Conservation (phyloP, 2,888 invertebrate genomes). For the Acanthopleura granulata region DNA sequence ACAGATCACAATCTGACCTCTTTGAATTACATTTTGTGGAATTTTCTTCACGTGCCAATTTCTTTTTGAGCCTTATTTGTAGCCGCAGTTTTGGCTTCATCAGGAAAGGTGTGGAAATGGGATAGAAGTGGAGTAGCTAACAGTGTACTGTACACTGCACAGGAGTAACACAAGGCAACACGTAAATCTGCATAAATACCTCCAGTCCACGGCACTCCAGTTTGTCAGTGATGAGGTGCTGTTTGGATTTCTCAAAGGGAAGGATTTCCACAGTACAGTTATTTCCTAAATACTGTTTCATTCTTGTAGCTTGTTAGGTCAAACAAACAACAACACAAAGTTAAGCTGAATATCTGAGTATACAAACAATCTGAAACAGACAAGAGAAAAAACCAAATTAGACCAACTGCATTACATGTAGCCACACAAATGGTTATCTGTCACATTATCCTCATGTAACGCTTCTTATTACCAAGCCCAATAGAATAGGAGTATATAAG, state of each 20-base stretch:
- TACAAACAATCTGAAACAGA: conserved; percentile 59
- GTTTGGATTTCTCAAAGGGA: conserved; percentile 41
- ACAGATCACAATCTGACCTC: too few relatives aligned
- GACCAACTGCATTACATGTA: neutral
- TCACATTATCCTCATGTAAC: too few relatives aligned
- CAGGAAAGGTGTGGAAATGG: too few relatives aligned
- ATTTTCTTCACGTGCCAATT: too few relatives aligned
- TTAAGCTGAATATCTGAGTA: conserved; percentile 39
- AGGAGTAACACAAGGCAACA: neutral
- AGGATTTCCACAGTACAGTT: conserved; percentile 46
- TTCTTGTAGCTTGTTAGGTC: conserved; percentile 28
- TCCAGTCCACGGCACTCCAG: conserved; percentile 39
- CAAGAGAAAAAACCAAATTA: conserved; percentile 17
- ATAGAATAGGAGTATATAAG: too few relatives aligned
- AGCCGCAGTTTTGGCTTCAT: too few relatives aligned
- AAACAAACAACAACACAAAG: conserved; percentile 26
- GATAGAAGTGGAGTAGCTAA: too few relatives aligned
- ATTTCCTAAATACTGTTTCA: conserved; percentile 51
- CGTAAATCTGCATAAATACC: conserved; percentile 34
- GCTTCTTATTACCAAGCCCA: too few relatives aligned
- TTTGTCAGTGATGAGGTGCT: conserved; percentile 43
- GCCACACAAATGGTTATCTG: too few relatives aligned
- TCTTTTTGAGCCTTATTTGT: too few relatives aligned
- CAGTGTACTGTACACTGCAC: too few relatives aligned
- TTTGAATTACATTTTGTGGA: too few relatives aligned